Conservation (phyloP, 2,888 invertebrate genomes). For the Galerucella nymphaeae region DNA sequence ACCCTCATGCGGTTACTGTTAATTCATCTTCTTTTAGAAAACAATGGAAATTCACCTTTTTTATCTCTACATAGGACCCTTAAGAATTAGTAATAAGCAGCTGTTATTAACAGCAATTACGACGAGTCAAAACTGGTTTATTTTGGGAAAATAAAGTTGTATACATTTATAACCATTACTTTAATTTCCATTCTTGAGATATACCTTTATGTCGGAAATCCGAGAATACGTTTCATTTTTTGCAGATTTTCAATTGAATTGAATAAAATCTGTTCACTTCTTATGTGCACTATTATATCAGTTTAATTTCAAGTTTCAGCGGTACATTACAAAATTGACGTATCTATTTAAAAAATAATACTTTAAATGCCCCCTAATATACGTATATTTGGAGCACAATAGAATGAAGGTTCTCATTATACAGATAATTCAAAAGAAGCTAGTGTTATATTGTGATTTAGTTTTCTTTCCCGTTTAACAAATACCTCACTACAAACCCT, state of each 20-base stretch:
- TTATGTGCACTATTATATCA: too few relatives aligned
- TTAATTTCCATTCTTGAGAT: conserved; percentile 22
- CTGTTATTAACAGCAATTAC: conserved; percentile 42
- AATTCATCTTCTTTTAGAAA: conserved; percentile 32
- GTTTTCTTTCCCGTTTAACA: conserved; percentile 22
- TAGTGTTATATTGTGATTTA: conserved; percentile 15
- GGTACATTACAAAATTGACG: too few relatives aligned
- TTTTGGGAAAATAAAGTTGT: conserved; percentile 34
- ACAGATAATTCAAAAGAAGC: not conserved
- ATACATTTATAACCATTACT: conserved; percentile 31
- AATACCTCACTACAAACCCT: conserved; percentile 20
- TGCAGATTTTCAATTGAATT: conserved; percentile 6
- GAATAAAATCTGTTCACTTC: not conserved
- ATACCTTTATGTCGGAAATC: conserved; percentile 8
- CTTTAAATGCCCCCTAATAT: not conserved
- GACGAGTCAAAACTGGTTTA: conserved; percentile 36
- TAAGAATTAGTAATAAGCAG: conserved; percentile 32
- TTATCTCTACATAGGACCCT: conserved; percentile 29
- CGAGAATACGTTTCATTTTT: not conserved
- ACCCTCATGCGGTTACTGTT: conserved; percentile 37
- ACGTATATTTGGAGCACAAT: not conserved
- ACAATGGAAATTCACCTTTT: conserved; percentile 34
- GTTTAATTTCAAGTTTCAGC: too few relatives aligned
- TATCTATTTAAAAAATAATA: not conserved
- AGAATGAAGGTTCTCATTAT: not conserved